Evolutionary conservation across 2,888 invertebrate genomes (phyloP), one percentile per base, ranked within the genome.

Genomic region (Rhagonycha lutea): DNA sequence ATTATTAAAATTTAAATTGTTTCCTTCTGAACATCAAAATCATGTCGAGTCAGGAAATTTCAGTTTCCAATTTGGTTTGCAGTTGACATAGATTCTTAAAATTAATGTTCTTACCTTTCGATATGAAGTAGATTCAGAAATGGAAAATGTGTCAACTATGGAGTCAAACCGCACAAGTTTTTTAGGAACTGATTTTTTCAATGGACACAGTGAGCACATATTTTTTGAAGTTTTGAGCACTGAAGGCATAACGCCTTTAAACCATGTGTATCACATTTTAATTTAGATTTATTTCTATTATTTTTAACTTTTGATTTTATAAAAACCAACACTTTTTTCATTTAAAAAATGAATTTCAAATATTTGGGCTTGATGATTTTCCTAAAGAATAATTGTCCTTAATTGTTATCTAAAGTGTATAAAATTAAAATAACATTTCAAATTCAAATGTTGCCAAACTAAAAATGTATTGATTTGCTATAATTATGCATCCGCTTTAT

Each of bases 131-230:
- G 80, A 77, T 81, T 91, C 91, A 63, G 91, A 90, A 81, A 91
- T 89, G 74, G 91, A 91, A 83, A 91, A 91, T 23, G 91, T 91
- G 84, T 91, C 91, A 82, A 92, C 91, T 81, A 90, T 88, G 9
- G 91, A 91, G 85, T 91, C 91, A 84, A 92, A 92, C 72, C 91
- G 88, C 28, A 92, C 92, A 77, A 91, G 88, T 84, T 91, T 91
- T 85, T 91, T 91, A 72, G 89, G 86, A 77, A 88, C 85, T 79
- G 89, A 88, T 85, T 90, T 91, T 83, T 89, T 88, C 78, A 90
- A 88, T 79, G 91, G 90, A 86, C 91, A 91, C 83, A 91, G 86
- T 80, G 91, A 91, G 86, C 91, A 91, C 91, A 91, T 91, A 84
- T 88, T 89, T 84, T 87, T 85, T 79, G 87, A 83, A 79, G 86